phyloP scores from a whole-genome alignment of 2,888 invertebrate species.

The Melieria picta region DNA sequence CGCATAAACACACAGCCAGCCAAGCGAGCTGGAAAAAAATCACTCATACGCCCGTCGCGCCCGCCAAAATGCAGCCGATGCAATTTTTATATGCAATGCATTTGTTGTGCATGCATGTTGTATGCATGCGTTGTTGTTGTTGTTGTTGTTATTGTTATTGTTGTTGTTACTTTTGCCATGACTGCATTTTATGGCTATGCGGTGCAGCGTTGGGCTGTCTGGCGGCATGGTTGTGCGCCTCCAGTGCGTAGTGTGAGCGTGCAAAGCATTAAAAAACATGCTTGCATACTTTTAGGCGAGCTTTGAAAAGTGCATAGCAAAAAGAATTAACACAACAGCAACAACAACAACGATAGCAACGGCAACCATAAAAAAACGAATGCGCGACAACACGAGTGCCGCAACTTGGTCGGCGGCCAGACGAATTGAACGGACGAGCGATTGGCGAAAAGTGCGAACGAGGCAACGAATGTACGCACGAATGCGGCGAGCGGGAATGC shows the following conservation, averaged over 20 bases:
- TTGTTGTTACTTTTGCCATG: background rate
- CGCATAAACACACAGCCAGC: background rate
- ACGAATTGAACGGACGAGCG: too few species aligned
- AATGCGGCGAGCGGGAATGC: too few species aligned
- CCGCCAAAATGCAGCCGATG: too few species aligned
- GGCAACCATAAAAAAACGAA: background rate
- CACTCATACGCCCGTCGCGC: too few species aligned
- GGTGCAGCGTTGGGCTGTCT: too few species aligned
- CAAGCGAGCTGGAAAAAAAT: background rate
- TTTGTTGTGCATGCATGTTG: constrained; percentile 1
- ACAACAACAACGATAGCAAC: background rate
- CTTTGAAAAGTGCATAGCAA: background rate
- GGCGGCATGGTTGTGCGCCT: too few species aligned
- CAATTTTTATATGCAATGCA: too few species aligned
- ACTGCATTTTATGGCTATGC: too few species aligned
- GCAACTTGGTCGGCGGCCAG: too few species aligned
- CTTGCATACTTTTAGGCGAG: constrained; percentile 1
- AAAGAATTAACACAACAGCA: too few species aligned
- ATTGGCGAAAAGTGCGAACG: too few species aligned
- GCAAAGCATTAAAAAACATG: background rate
- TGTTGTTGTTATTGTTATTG: background rate
- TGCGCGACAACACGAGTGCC: background rate
- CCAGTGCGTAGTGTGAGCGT: background rate
- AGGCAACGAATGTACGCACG: too few species aligned
- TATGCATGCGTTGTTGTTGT: background rate